Conservation (phyloP, 2,113 vertebrate species). For the Hippocampus comes region DNA sequence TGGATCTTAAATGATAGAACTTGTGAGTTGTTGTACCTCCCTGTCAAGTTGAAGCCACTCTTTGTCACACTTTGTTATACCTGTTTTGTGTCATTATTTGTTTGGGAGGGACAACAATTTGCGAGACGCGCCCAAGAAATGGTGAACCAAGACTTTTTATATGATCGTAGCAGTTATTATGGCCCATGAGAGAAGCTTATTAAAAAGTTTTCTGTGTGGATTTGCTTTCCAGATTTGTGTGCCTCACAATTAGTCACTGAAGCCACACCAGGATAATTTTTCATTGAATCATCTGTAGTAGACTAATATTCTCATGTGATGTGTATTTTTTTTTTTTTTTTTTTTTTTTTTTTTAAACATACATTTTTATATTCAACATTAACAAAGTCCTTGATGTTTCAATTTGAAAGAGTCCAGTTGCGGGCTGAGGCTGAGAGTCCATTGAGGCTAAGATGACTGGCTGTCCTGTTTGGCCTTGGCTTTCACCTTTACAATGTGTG, state of each 20-base stretch:
- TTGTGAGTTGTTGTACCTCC: constrained; percentile 41
- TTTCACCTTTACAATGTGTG: constrained; percentile 99
- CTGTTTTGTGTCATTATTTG: constrained; percentile 10
- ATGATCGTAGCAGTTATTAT: neutral
- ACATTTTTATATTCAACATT: constrained; percentile 91
- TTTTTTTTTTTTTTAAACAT: constrained; percentile 54
- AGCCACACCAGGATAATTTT: constrained; percentile 24
- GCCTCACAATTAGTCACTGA: constrained; percentile 2
- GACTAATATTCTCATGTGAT: constrained; percentile 57
- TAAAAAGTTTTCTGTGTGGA: neutral
- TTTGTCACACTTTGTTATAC: neutral
- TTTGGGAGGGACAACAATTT: constrained; percentile 29
- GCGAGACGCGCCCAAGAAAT: constrained; percentile 20
- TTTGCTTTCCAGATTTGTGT: neutral
- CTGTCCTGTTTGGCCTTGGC: constrained; percentile 99
- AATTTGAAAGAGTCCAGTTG: constrained; percentile 99
- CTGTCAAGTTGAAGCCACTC: neutral
- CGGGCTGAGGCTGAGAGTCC: constrained; percentile 94
- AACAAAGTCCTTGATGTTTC: constrained; percentile 99
- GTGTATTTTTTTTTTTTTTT: constrained; percentile 60
- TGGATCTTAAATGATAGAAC: constrained; percentile 9
- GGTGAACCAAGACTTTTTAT: neutral
- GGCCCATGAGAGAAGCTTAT: neutral
- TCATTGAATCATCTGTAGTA: constrained; percentile 22
- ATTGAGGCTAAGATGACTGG: constrained; percentile 99